Evolutionary conservation across 2,113 vertebrate genomes (phyloP).

Genomic region (Colistium nudipinnis): DNA sequence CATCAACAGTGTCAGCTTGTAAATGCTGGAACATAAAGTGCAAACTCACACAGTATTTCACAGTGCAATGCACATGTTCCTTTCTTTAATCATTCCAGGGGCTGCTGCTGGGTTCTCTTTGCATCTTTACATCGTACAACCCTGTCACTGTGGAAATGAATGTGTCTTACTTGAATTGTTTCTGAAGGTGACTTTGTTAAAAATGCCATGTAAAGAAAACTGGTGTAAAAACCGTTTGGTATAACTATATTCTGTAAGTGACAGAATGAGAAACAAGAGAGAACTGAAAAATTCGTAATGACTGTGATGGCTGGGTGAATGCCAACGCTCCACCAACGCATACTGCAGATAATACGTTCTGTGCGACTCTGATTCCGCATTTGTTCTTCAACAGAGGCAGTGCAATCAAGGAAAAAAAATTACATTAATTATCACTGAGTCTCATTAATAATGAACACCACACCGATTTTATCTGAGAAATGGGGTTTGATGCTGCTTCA

Average conservation of each 20-base stretch:
- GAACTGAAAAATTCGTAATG: slow-evolving; percentile 22
- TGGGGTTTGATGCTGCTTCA: slow-evolving; percentile 29
- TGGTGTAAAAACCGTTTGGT: slow-evolving; percentile 7
- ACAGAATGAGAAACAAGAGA: slow-evolving; percentile 16
- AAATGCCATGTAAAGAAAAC: slow-evolving; percentile 26
- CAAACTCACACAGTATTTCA: slow-evolving; percentile 26
- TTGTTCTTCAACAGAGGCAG: slow-evolving; percentile 42
- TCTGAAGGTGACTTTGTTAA: slow-evolving; percentile 8
- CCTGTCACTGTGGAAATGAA: slow-evolving; percentile 19
- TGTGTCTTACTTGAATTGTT: slow-evolving; percentile 1
- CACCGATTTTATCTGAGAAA: slow-evolving; percentile 32
- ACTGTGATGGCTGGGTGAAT: slow-evolving; percentile 18
- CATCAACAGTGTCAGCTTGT: slow-evolving; percentile 17
- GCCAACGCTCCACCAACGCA: background rate
- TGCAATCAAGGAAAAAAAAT: slow-evolving; percentile 33
- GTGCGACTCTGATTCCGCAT: slow-evolving; percentile 44
- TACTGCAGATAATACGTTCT: slow-evolving; percentile 24
- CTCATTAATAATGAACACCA: slow-evolving; percentile 47
- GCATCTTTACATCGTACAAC: slow-evolving; percentile 14
- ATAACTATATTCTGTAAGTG: slow-evolving; percentile 20
- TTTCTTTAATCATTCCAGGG: slow-evolving; percentile 6
- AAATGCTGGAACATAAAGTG: background rate
- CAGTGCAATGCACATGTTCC: background rate
- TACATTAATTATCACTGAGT: slow-evolving; percentile 37
- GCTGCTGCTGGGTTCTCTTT: slow-evolving; percentile 20